These are phyloP conservation scores for Dryobota labecula DNA, from an alignment of 2,888 invertebrate species.

Conservation along the genomic window DNA sequence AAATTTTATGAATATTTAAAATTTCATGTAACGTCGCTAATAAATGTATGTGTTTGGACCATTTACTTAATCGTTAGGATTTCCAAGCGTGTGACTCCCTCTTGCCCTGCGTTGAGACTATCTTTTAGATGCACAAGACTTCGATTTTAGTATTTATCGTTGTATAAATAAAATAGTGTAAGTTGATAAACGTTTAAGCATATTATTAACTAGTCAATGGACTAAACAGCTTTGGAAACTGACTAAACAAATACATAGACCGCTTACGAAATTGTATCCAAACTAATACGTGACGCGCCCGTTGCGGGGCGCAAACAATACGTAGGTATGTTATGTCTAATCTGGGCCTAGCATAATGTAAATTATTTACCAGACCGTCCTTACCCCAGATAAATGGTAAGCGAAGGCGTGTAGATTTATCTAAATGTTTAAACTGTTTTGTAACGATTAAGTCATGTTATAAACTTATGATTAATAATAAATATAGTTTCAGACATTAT, in stretches of 20 bases:
- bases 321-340: constrained; percentile 67
- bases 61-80: constrained; percentile 70
- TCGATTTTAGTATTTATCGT: constrained; percentile 74
- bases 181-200: constrained; percentile 72
- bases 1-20: constrained; percentile 44
- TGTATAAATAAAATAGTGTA: constrained; percentile 77
- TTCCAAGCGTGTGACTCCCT: constrained; percentile 66
- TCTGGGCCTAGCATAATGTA: constrained; percentile 89
- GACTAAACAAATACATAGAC: constrained; percentile 65
- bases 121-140: constrained; percentile 83
- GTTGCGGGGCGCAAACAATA: constrained; percentile 37
- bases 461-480: constrained; percentile 89
- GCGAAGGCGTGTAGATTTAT: constrained; percentile 85
- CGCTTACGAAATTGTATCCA: constrained; percentile 68
- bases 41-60: constrained; percentile 68
- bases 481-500: constrained; percentile 87
- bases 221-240: constrained; percentile 76
- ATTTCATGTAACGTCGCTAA: constrained; percentile 55
- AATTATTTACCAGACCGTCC: constrained; percentile 89
- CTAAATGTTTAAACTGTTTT: constrained; percentile 89
- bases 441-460: constrained; percentile 90
- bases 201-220: constrained; percentile 81
- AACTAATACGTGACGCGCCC: constrained; percentile 53
- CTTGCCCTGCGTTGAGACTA: constrained; percentile 80
- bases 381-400: constrained; percentile 88